phyloP scores from a whole-genome alignment of 1,140 invertebrate species.

The Samia ricini region DNA sequence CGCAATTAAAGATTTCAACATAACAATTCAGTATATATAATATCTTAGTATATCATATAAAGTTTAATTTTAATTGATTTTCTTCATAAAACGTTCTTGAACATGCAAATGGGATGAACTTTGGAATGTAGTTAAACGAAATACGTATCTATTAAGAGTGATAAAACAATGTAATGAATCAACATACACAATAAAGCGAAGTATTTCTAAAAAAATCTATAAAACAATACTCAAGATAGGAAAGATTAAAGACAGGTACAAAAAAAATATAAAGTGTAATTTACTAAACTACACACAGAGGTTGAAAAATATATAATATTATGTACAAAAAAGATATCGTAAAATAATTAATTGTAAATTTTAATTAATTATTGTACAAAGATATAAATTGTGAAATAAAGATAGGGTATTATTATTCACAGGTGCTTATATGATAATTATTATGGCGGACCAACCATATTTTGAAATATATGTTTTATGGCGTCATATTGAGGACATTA shows the following conservation, averaged over 20 bases:
- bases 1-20: neutral
- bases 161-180: neutral
- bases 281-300: neutral
- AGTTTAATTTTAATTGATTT: neutral
- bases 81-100: neutral
- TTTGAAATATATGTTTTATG: neutral
- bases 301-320: neutral
- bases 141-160: neutral
- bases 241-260: neutral
- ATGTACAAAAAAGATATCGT: neutral
- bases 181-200: neutral
- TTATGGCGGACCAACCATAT: neutral
- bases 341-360: neutral
- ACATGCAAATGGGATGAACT: neutral
- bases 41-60: neutral
- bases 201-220: neutral
- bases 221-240: neutral
- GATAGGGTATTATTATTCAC: conserved; percentile 1
- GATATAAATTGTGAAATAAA: neutral
- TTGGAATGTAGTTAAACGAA: neutral
- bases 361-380: neutral
- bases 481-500: no score
- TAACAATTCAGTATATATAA: neutral
- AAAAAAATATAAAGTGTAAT: neutral
- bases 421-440: neutral